Evolutionary conservation across 2,888 invertebrate species (phyloP).

Genomic region (Diogma glabrata): DNA sequence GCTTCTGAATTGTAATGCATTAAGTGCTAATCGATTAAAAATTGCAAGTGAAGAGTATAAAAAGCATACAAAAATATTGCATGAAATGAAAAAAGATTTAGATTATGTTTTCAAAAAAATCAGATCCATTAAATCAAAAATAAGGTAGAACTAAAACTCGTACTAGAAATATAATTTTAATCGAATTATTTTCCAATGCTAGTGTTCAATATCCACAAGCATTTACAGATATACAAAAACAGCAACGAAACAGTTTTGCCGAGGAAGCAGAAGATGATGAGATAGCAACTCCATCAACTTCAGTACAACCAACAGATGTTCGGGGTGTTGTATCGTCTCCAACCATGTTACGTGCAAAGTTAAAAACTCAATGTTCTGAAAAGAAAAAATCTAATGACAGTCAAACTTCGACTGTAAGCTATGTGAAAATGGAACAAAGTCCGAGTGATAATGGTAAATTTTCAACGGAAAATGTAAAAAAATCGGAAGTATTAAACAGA

Average conservation of each 20-base stretch:
- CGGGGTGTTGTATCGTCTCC: no score
- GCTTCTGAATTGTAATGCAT: constrained; percentile 90
- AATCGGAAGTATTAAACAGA: constrained; percentile 18
- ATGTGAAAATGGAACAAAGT: constrained; percentile 37
- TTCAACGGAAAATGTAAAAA: constrained; percentile 18
- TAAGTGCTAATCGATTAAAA: constrained; percentile 80
- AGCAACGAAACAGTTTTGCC: constrained; percentile 36
- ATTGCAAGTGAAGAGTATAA: constrained; percentile 81
- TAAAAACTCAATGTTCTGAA: constrained; percentile 15
- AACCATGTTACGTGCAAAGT: constrained; percentile 8
- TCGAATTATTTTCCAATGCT: background rate
- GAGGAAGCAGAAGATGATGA: constrained; percentile 40
- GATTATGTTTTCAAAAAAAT: constrained; percentile 92
- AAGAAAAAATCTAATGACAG: constrained; percentile 18
- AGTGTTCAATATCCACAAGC: constrained; percentile 50
- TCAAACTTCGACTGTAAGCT: constrained; percentile 30
- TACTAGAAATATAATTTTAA: no score
- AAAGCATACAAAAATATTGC: constrained; percentile 72
- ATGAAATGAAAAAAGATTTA: constrained; percentile 89
- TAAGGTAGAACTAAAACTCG: constrained; percentile 47
- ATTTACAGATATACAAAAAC: constrained; percentile 49
- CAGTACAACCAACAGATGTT: constrained; percentile 26
- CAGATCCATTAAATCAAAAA: constrained; percentile 65
- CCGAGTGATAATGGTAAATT: constrained; percentile 32
- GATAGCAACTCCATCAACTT: constrained; percentile 35